phyloP scores from a whole-genome alignment of 2,113 vertebrate species.

The Ceyx melanurus region DNA sequence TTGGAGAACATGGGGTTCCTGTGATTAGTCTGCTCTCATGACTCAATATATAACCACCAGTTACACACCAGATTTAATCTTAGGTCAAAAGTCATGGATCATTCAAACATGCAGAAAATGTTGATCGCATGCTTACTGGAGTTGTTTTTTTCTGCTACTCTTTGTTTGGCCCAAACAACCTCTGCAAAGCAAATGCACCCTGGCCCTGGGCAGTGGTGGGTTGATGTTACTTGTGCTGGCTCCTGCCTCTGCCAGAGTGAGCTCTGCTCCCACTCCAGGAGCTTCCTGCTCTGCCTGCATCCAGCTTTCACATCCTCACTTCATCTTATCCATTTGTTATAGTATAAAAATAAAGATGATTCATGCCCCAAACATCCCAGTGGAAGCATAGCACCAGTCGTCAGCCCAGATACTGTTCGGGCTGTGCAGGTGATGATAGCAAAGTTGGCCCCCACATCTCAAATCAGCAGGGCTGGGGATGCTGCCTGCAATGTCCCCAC shows the following conservation, averaged over 20 bases:
- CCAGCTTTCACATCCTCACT: not conserved
- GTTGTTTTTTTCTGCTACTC: not conserved
- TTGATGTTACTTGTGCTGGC: not conserved
- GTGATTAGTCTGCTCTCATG: conserved; percentile 13
- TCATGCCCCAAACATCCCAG: not conserved
- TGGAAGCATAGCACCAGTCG: not conserved
- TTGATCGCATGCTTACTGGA: not conserved
- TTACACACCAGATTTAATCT: conserved; percentile 66
- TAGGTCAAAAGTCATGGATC: conserved; percentile 60
- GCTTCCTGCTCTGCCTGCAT: not conserved
- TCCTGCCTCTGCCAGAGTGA: not conserved
- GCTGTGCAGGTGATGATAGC: not conserved
- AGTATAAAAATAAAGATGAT: not conserved
- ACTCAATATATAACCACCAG: conserved; percentile 53
- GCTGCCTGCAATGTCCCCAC: not conserved
- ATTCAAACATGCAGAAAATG: conserved; percentile 33
- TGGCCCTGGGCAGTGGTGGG: not conserved
- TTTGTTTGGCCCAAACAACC: not conserved
- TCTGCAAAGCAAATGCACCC: not conserved
- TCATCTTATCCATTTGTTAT: not conserved
- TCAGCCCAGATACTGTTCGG: not conserved
- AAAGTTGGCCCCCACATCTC: not conserved
- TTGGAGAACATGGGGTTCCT: conserved; percentile 63
- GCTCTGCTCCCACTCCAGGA: accelerated
- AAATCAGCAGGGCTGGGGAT: not conserved